Percentiles rank a stretch among this genome's conserved stretches.
These are phyloP conservation scores for Augochlora pura DNA, from an alignment of 1,140 invertebrate species.

Conservation along the genomic window DNA sequence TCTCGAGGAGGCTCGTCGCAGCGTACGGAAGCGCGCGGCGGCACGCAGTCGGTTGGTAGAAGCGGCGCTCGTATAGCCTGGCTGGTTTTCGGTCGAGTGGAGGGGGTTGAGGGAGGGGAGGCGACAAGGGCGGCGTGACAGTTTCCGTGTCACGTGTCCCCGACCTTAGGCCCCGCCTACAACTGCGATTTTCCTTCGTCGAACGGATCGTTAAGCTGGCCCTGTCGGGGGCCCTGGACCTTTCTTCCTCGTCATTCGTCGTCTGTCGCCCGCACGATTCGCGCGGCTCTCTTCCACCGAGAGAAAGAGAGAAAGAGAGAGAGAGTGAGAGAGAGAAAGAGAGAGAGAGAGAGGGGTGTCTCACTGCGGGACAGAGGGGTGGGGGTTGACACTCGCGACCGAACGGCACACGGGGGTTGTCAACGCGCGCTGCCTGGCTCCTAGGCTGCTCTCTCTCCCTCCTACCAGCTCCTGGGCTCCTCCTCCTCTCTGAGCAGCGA, in stretches of 20 bases:
- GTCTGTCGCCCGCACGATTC: conserved; percentile 14
- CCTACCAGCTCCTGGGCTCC: conserved; percentile 4
- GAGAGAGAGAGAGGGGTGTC: not conserved
- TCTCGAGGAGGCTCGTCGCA: not conserved
- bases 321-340: not conserved
- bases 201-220: conserved; percentile 58
- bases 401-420: conserved; percentile 21
- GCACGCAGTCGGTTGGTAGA: conserved; percentile 38
- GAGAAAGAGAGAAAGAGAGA: not conserved
- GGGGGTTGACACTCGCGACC: conserved; percentile 40
- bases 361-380: not conserved
- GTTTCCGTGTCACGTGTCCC: conserved; percentile 80
- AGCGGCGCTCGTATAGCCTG: conserved; percentile 44
- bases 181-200: conserved; percentile 69
- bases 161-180: conserved; percentile 78
- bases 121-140: conserved; percentile 78
- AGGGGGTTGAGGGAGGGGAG: conserved; percentile 54
- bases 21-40: conserved; percentile 35
- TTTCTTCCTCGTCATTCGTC: conserved; percentile 48
- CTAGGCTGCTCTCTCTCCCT: not conserved
- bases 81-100: conserved; percentile 62
- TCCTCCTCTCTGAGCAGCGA: conserved; percentile 17
- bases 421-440: conserved; percentile 17
- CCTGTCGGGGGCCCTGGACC: conserved; percentile 20
- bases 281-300: not conserved